These are phyloP conservation scores for Apamea anceps DNA, from an alignment of 2,888 invertebrate genomes.

Conservation along the genomic window DNA sequence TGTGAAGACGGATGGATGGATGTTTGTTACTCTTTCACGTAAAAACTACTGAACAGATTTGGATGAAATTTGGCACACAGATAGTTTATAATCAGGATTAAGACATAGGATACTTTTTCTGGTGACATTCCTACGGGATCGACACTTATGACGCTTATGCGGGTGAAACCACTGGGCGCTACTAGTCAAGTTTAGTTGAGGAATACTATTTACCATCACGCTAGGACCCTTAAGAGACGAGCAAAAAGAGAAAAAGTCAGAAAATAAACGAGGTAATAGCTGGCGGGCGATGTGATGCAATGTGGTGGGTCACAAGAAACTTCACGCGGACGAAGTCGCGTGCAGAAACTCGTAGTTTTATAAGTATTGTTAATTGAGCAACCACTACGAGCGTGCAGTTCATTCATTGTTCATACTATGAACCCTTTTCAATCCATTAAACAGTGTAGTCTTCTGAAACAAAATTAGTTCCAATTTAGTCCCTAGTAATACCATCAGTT, in stretches of 20 bases:
- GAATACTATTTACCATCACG: not conserved
- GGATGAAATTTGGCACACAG: too few relatives aligned
- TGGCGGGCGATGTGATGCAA: not conserved
- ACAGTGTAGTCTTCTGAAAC: not conserved
- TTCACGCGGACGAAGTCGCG: not conserved
- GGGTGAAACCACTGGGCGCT: too few relatives aligned
- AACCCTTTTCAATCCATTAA: not conserved
- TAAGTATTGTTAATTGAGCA: not conserved
- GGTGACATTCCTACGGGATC: too few relatives aligned
- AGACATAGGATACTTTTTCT: too few relatives aligned
- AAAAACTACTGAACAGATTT: too few relatives aligned
- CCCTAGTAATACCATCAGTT: constrained; percentile 31
- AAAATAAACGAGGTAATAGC: not conserved
- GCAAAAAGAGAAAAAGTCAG: not conserved
- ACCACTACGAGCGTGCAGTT: not conserved
- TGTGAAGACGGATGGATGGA: too few relatives aligned
- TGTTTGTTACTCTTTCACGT: too few relatives aligned
- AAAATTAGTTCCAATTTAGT: constrained; percentile 22
- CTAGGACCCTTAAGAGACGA: not conserved
- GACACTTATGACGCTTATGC: too few relatives aligned
- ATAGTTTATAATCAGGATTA: too few relatives aligned
- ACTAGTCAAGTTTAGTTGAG: not conserved
- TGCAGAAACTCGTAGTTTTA: not conserved
- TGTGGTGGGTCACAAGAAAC: not conserved
- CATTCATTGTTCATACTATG: not conserved